Evolutionary conservation across 35 echinoderm and acorn worm species (phyloP).

Genomic region (Lytechinus pictus): DNA sequence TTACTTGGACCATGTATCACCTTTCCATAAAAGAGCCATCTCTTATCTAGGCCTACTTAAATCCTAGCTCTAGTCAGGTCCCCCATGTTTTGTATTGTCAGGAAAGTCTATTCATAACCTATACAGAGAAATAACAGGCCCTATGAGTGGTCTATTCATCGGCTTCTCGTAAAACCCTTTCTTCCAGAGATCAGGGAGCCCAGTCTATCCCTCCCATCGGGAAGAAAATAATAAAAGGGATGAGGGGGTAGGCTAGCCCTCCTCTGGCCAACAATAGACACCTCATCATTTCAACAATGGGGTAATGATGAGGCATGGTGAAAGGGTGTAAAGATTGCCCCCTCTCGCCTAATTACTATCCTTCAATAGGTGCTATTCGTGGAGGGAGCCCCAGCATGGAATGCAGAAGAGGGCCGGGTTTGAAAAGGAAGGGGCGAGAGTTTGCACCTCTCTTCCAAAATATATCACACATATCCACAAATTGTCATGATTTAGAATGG

Average conservation of each 20-base stretch:
- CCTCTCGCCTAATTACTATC: conserved; percentile 48
- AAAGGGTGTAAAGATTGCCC: conserved; percentile 52
- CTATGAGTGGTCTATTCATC: background rate
- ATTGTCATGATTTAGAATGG: background rate
- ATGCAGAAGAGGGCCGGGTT: background rate
- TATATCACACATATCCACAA: background rate
- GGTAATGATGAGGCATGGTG: conserved; percentile 43
- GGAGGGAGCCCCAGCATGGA: background rate
- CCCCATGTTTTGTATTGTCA: background rate
- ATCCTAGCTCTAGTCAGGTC: background rate
- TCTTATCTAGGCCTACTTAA: background rate
- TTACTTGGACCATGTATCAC: background rate
- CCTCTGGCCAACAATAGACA: conserved; percentile 26
- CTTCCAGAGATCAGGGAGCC: background rate
- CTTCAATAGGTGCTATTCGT: conserved; percentile 33
- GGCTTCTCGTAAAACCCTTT: background rate
- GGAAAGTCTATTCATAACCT: background rate
- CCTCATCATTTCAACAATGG: conserved; percentile 44
- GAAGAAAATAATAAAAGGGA: background rate
- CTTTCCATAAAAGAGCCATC: background rate
- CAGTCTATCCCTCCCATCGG: background rate
- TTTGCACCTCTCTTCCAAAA: background rate
- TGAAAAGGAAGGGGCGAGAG: background rate
- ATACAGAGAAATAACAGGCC: background rate
- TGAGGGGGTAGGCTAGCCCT: background rate